phyloP scores from a whole-genome alignment of 2,797 vertebrate genomes.

The Cynopterus sphinx region DNA sequence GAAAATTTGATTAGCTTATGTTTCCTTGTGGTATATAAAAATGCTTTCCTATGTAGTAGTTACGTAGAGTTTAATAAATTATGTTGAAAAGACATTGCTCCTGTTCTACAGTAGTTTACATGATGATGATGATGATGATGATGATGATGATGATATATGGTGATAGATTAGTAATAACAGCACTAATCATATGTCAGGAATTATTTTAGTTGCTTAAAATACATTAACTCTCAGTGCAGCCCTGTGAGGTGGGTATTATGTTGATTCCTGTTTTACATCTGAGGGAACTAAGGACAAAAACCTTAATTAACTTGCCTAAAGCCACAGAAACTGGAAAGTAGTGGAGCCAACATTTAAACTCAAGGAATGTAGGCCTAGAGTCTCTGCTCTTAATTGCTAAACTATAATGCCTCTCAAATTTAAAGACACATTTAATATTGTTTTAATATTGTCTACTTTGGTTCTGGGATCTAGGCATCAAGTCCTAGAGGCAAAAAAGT shows the following conservation, averaged over 20 bases:
- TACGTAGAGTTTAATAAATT: constrained; percentile 31
- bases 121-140: too few relatives aligned
- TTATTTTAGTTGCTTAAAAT: constrained; percentile 36
- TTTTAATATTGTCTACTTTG: background rate
- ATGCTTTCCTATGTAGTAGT: background rate
- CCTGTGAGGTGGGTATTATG: background rate
- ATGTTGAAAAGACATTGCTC: background rate
- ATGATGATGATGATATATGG: background rate
- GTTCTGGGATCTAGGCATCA: background rate
- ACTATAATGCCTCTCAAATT: background rate
- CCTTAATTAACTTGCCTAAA: background rate
- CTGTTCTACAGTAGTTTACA: background rate
- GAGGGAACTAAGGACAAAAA: background rate
- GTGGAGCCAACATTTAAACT: background rate
- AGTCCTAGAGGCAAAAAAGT: background rate
- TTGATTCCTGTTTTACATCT: background rate
- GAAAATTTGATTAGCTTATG: background rate
- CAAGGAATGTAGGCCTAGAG: background rate
- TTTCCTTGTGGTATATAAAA: constrained; percentile 26
- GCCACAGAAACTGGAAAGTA: background rate
- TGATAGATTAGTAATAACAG: background rate
- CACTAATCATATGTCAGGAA: background rate
- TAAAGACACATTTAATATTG: background rate
- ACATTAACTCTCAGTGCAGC: background rate
- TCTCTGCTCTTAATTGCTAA: background rate